Evolutionary conservation across 1,140 invertebrate genomes (phyloP).

Genomic region (Hyles vespertilio): DNA sequence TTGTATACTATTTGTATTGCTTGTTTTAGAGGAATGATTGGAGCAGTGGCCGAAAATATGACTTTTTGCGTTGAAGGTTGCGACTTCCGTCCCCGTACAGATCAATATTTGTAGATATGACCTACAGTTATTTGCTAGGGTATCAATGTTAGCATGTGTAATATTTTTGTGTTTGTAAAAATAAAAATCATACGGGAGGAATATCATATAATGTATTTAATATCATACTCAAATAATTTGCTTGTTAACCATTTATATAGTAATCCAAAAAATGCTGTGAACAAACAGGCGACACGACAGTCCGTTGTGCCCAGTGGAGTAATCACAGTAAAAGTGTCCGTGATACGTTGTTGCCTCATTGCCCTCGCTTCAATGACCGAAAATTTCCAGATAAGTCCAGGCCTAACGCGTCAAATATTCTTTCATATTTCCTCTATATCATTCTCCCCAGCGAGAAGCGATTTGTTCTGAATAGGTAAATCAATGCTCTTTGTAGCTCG

Average conservation of each 20-base stretch:
- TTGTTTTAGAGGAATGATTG: no score
- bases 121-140: background rate
- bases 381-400: slow-evolving; percentile 55
- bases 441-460: slow-evolving; percentile 14
- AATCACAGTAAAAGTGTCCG: slow-evolving; percentile 34
- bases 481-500: slow-evolving; percentile 25
- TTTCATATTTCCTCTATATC: slow-evolving; percentile 24
- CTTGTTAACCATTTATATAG: no score
- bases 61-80: no score
- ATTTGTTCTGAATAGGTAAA: slow-evolving; percentile 25
- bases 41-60: no score
- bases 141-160: background rate
- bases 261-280: no score
- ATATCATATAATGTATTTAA: no score
- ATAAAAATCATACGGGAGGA: background rate
- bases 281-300: no score
- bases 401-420: slow-evolving; percentile 38
- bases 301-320: background rate
- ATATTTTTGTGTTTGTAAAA: slow-evolving; percentile 9
- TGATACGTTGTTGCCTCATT: slow-evolving; percentile 30
- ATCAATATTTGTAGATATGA: background rate
- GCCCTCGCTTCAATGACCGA: slow-evolving; percentile 51
- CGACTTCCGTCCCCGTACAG: no score
- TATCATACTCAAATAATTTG: no score
- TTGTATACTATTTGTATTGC: no score